A percentile compares a stretch with the other conserved stretches of the same genome.
Evolutionary conservation across 1,140 invertebrate species (phyloP).

Genomic region (Drosophila pallidifrons): DNA sequence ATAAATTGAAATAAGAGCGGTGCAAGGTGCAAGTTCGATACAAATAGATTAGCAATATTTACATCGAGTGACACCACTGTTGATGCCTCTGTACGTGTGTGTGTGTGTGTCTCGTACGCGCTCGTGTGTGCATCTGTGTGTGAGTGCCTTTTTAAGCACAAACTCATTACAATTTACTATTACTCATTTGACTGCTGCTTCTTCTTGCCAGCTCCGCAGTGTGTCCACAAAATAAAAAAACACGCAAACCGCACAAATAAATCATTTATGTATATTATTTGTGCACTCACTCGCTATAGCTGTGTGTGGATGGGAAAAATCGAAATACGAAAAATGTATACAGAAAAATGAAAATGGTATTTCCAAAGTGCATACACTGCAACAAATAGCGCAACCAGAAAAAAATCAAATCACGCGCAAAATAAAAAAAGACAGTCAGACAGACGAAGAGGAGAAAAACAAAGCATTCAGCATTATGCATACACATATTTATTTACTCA

Average conservation of each 20-base stretch:
- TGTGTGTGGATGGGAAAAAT: conserved; percentile 29
- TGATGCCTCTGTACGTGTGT: conserved; percentile 24
- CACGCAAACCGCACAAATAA: conserved; percentile 35
- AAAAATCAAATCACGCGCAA: conserved; percentile 24
- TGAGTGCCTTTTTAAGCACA: conserved; percentile 50
- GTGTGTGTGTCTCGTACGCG: conserved; percentile 36
- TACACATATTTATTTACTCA: conserved; percentile 37
- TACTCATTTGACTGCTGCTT: conserved; percentile 64
- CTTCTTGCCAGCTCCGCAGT: conserved; percentile 13
- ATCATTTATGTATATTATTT: conserved; percentile 22
- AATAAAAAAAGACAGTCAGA: not conserved
- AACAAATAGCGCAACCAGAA: conserved; percentile 6
- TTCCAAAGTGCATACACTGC: conserved; percentile 38
- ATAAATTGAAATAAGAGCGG: conserved; percentile 32
- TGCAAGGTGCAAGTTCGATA: conserved; percentile 56
- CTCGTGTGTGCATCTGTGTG: conserved; percentile 37
- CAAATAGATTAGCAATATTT: conserved; percentile 51
- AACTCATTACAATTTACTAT: conserved; percentile 67
- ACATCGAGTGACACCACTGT: conserved; percentile 32
- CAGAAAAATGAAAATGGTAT: conserved; percentile 25
- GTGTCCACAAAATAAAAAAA: not conserved
- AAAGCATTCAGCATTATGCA: conserved; percentile 9
- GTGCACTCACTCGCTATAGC: not conserved
- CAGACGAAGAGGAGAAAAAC: no score
- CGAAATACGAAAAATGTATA: conserved; percentile 48